Evolutionary conservation across 1,140 invertebrate species (phyloP).

Genomic region (Drosophila pectinifera): DNA sequence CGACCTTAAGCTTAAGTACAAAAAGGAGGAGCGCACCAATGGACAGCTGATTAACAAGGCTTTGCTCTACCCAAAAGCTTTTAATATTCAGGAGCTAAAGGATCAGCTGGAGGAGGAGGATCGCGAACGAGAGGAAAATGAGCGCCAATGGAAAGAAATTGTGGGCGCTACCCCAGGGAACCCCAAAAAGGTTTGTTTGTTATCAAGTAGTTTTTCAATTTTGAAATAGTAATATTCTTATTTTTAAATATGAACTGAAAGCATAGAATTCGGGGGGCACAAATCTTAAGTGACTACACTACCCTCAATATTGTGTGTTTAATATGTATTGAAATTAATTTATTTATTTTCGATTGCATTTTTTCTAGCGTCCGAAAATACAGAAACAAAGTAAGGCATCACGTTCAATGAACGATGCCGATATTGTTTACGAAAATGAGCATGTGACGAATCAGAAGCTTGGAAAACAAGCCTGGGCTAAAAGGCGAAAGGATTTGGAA

Average conservation of each 20-base stretch:
- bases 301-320: not conserved
- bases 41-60: constrained; percentile 85
- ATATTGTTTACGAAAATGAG: constrained; percentile 75
- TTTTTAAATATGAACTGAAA: no score
- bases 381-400: constrained; percentile 57
- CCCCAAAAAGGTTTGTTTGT: constrained; percentile 54
- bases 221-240: no score
- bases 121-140: constrained; percentile 64
- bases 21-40: constrained; percentile 86
- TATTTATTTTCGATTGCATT: not conserved
- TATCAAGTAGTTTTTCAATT: no score
- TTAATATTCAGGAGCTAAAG: constrained; percentile 85
- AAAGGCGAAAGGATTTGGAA: constrained; percentile 31
- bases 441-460: constrained; percentile 60
- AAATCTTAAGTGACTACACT: no score
- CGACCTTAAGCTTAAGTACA: constrained; percentile 91
- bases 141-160: constrained; percentile 66
- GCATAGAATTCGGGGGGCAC: not conserved
- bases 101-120: constrained; percentile 84
- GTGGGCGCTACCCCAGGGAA: constrained; percentile 32
- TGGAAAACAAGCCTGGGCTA: constrained; percentile 57
- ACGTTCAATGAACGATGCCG: constrained; percentile 55
- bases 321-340: not conserved
- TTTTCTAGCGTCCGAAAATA: constrained; percentile 43
- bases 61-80: constrained; percentile 85